Evolutionary conservation across 1,140 invertebrate genomes (phyloP), one percentile per base, ranked within the genome.

Genomic region (Drosophila mojavensis): DNA sequence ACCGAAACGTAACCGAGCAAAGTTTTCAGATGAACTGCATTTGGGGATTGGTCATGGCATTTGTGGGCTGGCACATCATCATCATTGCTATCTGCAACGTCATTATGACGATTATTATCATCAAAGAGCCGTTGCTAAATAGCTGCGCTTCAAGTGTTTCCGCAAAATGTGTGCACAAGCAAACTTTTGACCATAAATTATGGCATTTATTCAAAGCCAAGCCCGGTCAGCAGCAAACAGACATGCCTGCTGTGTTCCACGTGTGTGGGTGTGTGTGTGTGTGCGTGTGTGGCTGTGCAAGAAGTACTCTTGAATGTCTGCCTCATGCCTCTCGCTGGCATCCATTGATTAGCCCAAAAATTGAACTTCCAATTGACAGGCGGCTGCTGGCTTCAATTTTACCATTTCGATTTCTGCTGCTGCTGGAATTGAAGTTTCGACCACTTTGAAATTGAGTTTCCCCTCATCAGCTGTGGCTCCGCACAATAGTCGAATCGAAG

Each of bases 101-200:
- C 47, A 15, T 45, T 5, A 59, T 60, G 51, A 51, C 78, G 74
- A 51, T 68, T 48, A 77, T 75, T 62, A 74, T 79, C 77, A 75
- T 63, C 65, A 78, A 78, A 69, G 75, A 73, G 61, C 36, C 20
- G 48, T 47, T 26, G 58, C n/a, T 84, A 88, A 88, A 88, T 89
- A 88, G 83, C 83, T 78, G 78, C 81, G 81, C 67, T 86, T 71
- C 83, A 89, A 88, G 83, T 88, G 83, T 79, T 88, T 61, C 82
- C 82, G 76, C 83, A 86, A 86, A 88, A 82, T 86, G 83, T 86
- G 83, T 86, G 82, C 84, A 89, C 76, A 77, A 68, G 84, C 84
- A 88, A 88, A 88, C 84, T 88, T 88, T 89, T 89, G 78, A 88
- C 84, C 84, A 88, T 88, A 88, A 88, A 88, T 88, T 88, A 88